Evolutionary conservation across 23 tunicate genomes (phyloP).

Genomic region (Ciona savignyi): DNA sequence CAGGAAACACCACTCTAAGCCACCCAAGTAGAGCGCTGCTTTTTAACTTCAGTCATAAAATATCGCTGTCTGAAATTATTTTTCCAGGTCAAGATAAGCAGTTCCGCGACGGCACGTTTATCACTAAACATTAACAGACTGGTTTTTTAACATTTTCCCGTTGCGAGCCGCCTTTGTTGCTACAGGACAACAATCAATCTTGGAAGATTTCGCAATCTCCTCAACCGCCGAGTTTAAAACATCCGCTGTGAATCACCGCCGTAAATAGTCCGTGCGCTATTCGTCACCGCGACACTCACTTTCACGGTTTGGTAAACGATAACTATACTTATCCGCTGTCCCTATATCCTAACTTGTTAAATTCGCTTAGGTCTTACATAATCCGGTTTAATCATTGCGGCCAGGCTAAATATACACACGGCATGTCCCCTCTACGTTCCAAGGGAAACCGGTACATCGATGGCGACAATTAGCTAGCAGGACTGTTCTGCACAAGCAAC

Average conservation of each 20-base stretch:
- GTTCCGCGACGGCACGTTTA: neutral
- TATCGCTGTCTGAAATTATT: neutral
- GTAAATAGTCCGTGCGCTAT: neutral
- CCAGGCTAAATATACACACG: neutral
- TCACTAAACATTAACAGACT: neutral
- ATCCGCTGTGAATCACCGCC: neutral
- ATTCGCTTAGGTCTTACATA: neutral
- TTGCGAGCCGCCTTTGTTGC: neutral
- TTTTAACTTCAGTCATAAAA: neutral
- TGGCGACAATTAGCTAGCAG: too few species aligned
- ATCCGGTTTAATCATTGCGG: neutral
- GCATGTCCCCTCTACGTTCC: neutral
- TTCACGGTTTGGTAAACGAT: neutral
- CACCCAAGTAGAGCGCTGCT: neutral
- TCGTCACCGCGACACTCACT: neutral
- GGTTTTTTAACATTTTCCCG: neutral
- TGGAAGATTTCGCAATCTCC: neutral
- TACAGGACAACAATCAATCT: neutral
- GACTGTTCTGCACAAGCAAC: too few species aligned
- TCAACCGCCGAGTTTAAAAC: neutral
- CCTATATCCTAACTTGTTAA: neutral
- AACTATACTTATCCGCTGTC: neutral
- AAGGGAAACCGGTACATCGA: neutral
- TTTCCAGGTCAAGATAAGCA: neutral
- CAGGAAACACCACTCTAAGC: neutral